A percentile compares a stretch with the other conserved stretches of the same genome.
Conservation (phyloP, 1,140 invertebrate genomes). For the Apis laboriosa region DNA sequence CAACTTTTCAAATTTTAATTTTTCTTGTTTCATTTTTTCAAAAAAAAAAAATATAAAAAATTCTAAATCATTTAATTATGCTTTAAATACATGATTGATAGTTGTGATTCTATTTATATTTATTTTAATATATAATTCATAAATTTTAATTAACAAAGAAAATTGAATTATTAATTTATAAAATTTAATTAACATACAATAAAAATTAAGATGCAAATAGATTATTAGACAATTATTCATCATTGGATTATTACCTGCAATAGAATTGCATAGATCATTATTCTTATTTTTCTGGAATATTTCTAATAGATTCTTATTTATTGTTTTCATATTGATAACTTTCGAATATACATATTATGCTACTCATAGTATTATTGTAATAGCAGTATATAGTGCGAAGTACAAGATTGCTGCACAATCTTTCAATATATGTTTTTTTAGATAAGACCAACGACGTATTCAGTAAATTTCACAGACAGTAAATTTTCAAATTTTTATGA, state of each 20-base stretch:
- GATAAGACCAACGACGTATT: background rate
- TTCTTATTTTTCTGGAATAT: conserved; percentile 12
- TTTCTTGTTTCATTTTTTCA: background rate
- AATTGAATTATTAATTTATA: background rate
- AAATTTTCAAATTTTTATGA: background rate
- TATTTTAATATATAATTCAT: too few species aligned
- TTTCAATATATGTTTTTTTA: background rate
- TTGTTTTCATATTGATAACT: conserved; percentile 10
- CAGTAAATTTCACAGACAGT: too few species aligned
- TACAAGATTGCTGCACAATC: too few species aligned
- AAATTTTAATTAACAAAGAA: too few species aligned
- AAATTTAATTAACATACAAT: background rate
- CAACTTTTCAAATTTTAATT: background rate
- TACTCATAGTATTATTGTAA: background rate
- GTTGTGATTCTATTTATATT: background rate
- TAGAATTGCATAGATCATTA: conserved; percentile 18
- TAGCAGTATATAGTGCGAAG: background rate
- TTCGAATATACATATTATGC: background rate
- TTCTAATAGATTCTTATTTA: conserved; percentile 40
- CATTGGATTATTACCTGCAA: conserved; percentile 13
- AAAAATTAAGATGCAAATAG: background rate
- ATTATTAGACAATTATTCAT: background rate
- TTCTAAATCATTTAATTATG: background rate
- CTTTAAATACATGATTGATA: background rate
- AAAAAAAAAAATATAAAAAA: background rate